Evolutionary conservation across 2,113 vertebrate genomes (phyloP), one percentile per base, ranked within the genome.

Genomic region (Reinhardtius hippoglossoides): DNA sequence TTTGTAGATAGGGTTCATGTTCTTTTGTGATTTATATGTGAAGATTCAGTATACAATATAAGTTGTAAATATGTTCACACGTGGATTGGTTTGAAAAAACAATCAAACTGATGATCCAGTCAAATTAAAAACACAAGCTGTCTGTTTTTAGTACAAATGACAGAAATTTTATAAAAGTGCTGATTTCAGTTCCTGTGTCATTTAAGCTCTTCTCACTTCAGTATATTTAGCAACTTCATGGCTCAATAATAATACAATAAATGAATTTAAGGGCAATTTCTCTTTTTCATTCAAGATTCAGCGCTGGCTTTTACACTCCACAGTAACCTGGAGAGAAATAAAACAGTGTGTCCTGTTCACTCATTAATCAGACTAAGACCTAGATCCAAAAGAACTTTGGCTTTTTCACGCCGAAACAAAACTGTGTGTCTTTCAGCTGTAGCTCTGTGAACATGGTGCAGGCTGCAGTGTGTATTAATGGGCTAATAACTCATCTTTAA

Each of bases 401-500:
- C 13, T 70, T 46, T 67, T 71, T 67, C 16, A 37, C 62, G 2
- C 9, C 27, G 66, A 72, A 62, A 26, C 59, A 15, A 14, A 27
- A 12, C 5, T 18, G 42, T n/a, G 42, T n/a, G 57, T 75, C 61
- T 79, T 68, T 79, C 27, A 54, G 57, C 44, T 59, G 63, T 31
- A 3, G 31, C 2, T 37, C 52, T 18, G 67, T 76, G 70, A 63
- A 65, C 83, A 80, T 35, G 46, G 56, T 52, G 65, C 74, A 54
- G 44, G 72, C 77, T 67, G 4, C 69, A 77, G 42, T 81, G 31
- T 61, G 58, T 80, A 85, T 86, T 84, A 84, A 81, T 78, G 72
- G 48, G 58, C 62, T 67, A 85, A 88, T 82, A 90, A 88, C 59
- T 91, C 79, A 86, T 84, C 59, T 87, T 76, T 82, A 76, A 90